Conservation (phyloP, 2,797 vertebrate genomes). For the Corythornis leucogaster region DNA sequence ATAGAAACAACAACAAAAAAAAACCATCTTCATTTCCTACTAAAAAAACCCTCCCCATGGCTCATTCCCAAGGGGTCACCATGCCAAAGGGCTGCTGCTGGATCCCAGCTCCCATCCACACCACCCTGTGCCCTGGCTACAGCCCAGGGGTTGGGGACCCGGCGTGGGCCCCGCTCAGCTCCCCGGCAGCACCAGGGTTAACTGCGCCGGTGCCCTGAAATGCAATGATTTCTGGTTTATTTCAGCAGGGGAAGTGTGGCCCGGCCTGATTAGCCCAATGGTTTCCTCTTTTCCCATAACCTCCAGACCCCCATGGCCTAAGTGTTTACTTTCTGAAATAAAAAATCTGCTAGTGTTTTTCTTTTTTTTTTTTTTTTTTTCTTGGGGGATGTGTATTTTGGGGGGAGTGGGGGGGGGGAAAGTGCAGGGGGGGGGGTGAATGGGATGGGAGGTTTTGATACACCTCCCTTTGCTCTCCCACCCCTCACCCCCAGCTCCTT, state of each 20-base stretch:
- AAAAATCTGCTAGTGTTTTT: conserved; percentile 94
- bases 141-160: neutral
- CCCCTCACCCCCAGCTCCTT: conserved; percentile 72
- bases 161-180: neutral
- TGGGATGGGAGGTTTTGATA: conserved; percentile 73
- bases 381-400: conserved; percentile 82
- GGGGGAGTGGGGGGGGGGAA: conserved; percentile 71
- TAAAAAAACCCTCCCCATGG: neutral
- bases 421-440: conserved; percentile 55
- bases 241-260: conserved; percentile 96
- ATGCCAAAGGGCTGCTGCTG: neutral
- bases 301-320: conserved; percentile 95
- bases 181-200: conserved; percentile 76
- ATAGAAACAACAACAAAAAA: neutral
- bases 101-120: neutral
- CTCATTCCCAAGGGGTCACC: neutral
- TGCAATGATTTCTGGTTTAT: conserved; percentile 83
- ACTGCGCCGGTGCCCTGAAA: conserved; percentile 50
- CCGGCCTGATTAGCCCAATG: conserved; percentile 96
- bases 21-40: conserved; percentile 15
- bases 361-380: conserved; percentile 74
- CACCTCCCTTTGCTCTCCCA: conserved; percentile 75
- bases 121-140: neutral
- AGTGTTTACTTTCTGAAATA: conserved; percentile 99
- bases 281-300: conserved; percentile 99